A percentile compares a stretch with the other conserved stretches of the same genome.
Conservation (phyloP, 1,140 invertebrate genomes). For the Tetramorium alpestre region DNA sequence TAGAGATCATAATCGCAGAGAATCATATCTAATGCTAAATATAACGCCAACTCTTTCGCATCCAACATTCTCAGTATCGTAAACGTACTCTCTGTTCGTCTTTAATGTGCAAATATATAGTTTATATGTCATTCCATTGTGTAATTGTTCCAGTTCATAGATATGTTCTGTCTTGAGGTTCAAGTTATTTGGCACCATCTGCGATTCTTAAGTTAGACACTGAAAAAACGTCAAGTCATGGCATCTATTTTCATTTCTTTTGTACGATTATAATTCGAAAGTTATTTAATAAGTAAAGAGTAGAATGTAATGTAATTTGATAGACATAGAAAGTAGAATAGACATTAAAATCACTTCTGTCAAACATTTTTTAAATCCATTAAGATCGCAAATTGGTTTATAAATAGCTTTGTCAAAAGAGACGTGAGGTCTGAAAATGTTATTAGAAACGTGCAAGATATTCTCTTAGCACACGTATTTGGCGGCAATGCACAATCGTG, state of each 20-base stretch:
- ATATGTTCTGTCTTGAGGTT: conserved; percentile 43
- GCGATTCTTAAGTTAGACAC: conserved; percentile 26
- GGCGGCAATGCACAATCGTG: background rate
- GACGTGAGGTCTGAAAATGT: conserved; percentile 23
- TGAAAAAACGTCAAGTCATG: background rate
- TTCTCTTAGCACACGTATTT: background rate
- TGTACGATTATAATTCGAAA: background rate
- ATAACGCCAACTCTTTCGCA: background rate
- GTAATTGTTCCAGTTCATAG: conserved; percentile 38
- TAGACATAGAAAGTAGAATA: background rate
- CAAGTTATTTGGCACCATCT: conserved; percentile 49
- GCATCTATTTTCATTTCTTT: background rate
- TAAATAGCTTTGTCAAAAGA: background rate
- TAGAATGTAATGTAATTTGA: conserved; percentile 1
- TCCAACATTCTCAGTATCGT: conserved; percentile 8
- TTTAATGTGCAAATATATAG: background rate
- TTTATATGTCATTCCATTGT: conserved; percentile 11
- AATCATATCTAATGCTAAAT: conserved; percentile 20
- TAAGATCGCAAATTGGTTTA: conserved; percentile 13
- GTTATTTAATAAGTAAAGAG: background rate
- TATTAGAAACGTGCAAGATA: conserved; percentile 25
- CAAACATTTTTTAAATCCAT: background rate
- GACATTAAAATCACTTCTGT: conserved; percentile 8
- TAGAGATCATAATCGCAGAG: conserved; percentile 7
- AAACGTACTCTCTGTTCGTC: background rate